Evolutionary conservation across 1,140 invertebrate genomes (phyloP), one percentile per base, ranked within the genome.

Genomic region (Augochlora pura): DNA sequence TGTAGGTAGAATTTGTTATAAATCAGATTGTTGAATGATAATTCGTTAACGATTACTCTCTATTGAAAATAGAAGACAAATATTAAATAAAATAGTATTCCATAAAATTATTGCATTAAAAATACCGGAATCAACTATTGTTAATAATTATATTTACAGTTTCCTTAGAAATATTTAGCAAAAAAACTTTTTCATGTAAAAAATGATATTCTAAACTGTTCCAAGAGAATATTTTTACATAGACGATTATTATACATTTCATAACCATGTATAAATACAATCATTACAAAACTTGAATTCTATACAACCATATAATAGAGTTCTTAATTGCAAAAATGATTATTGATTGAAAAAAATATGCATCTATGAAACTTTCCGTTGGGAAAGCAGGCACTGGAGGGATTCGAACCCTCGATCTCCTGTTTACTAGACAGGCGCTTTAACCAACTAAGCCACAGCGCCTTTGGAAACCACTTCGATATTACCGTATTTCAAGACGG

Each of bases 341-440:
- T n/a, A 57, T 21, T 14, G 16, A 57, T 52, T 82, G 82, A 66
- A 86, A 80, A 79, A 72, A 83, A 76, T 68, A 62, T 32, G 32
- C 4, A 77, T 12, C 32, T 16, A 42, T 1, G 18, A 25, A 32
- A 67, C 21, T 27, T 21, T 23, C 1, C 3, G 14, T 8, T 38
- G 23, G 10, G 39, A 83, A 52, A 62, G 25, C 9, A 93, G 93
- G 93, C 93, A 90, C 93, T 93, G 93, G 91, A 89, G 93, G 92
- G 93, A 94, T 93, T 94, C 93, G 93, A 93, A 93, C 93, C 91
- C 93, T 87, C 92, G 93, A 94, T 94, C 93, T 93, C 93, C 93
- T 93, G 93, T 94, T 94, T 94, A 94, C 93, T 94, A 94, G 93
- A 94, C 93, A 94, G 93, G 93, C 93, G 93, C 93, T 94, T 93